Conservation (phyloP, 2,113 vertebrate genomes). For the Sakesphorus luctuosus region DNA sequence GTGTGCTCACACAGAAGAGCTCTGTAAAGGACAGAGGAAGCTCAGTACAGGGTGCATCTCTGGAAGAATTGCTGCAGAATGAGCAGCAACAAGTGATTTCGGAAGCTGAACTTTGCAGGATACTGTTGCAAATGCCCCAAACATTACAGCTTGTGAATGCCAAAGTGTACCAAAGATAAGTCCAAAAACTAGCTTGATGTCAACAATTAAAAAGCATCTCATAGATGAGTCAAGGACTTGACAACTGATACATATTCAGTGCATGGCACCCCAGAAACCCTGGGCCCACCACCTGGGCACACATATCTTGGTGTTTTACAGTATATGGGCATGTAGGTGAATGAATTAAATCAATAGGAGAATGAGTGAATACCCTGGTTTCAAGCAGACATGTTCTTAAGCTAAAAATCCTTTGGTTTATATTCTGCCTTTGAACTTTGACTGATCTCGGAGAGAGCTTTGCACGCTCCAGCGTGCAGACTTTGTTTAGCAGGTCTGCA, state of each 20-base stretch:
- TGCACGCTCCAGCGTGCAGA: accelerated
- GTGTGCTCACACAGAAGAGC: not conserved
- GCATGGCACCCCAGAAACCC: not conserved
- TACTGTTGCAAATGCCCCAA: not conserved
- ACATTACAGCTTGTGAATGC: not conserved
- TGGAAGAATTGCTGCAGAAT: not conserved
- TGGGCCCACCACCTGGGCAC: not conserved
- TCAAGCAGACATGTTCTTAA: not conserved
- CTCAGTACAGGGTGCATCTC: not conserved
- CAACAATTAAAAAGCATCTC: not conserved
- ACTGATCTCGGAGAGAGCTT: not conserved
- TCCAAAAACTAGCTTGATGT: not conserved
- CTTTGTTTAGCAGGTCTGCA: not conserved
- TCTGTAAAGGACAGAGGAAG: not conserved
- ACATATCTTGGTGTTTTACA: not conserved
- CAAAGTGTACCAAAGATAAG: not conserved
- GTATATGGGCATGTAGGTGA: not conserved
- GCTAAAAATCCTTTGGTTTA: not conserved
- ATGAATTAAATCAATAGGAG: not conserved
- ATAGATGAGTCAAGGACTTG: not conserved
- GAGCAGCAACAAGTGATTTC: not conserved
- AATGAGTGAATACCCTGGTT: not conserved
- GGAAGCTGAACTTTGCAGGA: not conserved
- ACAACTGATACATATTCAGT: not conserved
- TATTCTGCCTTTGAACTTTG: not conserved